phyloP scores from a whole-genome alignment of 2,113 vertebrate genomes.

The Mungos mungo region DNA sequence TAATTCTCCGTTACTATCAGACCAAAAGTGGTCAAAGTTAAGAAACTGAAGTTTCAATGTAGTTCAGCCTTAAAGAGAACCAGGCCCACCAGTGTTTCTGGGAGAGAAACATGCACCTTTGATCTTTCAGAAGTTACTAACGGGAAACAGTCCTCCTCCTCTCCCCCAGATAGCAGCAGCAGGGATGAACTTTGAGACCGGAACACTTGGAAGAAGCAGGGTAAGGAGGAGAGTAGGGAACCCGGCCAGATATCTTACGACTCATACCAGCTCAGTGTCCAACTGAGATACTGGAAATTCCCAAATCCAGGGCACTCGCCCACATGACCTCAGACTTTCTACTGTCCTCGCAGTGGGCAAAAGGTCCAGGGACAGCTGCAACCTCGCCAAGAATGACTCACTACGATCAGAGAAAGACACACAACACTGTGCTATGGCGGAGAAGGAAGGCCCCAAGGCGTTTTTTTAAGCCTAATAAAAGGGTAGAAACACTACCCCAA shows the following conservation, averaged over 20 bases:
- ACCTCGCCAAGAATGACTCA: rapidly evolving
- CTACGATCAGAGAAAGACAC: rapidly evolving
- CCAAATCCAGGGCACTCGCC: not conserved
- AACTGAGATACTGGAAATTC: not conserved
- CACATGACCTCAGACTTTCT: not conserved
- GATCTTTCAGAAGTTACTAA: not conserved
- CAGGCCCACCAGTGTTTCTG: not conserved
- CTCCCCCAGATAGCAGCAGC: not conserved
- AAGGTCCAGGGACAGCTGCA: not conserved
- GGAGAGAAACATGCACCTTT: not conserved
- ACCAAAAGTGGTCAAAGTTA: not conserved
- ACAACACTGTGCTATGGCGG: no score
- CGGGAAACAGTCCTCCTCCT: not conserved
- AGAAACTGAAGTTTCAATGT: conserved; percentile 11
- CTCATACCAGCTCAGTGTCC: not conserved
- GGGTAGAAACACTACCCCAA: not conserved
- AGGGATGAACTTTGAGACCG: not conserved
- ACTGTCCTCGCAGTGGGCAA: rapidly evolving
- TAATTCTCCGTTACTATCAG: not conserved
- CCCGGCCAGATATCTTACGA: not conserved
- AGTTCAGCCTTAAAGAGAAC: not conserved
- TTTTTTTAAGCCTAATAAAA: not conserved
- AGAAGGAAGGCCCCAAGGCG: not conserved
- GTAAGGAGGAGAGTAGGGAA: not conserved
- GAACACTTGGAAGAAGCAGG: not conserved